Conservation (phyloP, 2,888 invertebrate genomes). For the Hirtodrosophila histrioides region DNA sequence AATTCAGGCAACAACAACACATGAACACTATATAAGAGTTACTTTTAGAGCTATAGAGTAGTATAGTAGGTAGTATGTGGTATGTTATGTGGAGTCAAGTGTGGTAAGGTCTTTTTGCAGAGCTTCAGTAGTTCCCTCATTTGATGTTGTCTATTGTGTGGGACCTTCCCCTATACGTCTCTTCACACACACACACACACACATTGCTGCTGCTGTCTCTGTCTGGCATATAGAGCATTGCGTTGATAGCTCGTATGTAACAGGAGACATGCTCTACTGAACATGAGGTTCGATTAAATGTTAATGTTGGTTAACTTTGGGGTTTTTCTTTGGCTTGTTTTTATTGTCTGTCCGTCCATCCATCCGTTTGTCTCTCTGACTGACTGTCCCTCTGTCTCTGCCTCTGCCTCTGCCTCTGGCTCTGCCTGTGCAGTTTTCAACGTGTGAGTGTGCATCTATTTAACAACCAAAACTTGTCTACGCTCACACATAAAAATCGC, state of each 20-base stretch:
- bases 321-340: slow-evolving; percentile 73
- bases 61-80: slow-evolving; percentile 2
- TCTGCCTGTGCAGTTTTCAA: slow-evolving; percentile 38
- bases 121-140: slow-evolving; percentile 80
- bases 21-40: slow-evolving; percentile 32
- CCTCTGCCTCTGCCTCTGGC: slow-evolving; percentile 24
- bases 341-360: slow-evolving; percentile 24
- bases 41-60: neutral
- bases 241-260: slow-evolving; percentile 76
- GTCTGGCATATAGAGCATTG: slow-evolving; percentile 31
- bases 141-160: slow-evolving; percentile 63
- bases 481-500: slow-evolving; percentile 79
- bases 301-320: slow-evolving; percentile 84
- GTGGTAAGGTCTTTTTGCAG: slow-evolving; percentile 75
- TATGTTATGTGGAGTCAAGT: slow-evolving; percentile 53
- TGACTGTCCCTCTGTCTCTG: slow-evolving; percentile 5
- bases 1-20: slow-evolving; percentile 11
- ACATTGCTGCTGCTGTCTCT: slow-evolving; percentile 18
- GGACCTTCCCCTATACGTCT: slow-evolving; percentile 52
- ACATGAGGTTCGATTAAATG: slow-evolving; percentile 84
- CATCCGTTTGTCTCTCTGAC: slow-evolving; percentile 1
- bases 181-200: slow-evolving; percentile 19
- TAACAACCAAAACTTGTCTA: slow-evolving; percentile 81
- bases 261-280: slow-evolving; percentile 84
- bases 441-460: slow-evolving; percentile 72